These are phyloP conservation scores for Phyllotreta cruciferae DNA, from an alignment of 2,888 invertebrate species.

Conservation along the genomic window DNA sequence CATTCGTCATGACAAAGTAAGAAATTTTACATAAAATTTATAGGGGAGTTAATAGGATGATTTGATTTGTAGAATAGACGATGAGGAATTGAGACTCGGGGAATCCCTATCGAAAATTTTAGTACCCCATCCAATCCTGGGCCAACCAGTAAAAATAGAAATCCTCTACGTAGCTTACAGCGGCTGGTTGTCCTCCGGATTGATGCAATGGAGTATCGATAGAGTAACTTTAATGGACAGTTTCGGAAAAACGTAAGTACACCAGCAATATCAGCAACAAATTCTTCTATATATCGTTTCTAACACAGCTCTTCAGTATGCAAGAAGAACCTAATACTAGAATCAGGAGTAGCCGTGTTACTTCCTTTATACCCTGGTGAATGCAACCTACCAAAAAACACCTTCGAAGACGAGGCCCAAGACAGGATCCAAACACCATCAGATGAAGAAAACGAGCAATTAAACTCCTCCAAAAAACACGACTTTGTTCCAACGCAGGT, in stretches of 20 bases:
- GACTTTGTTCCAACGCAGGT: slow-evolving; percentile 58
- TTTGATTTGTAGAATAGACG: slow-evolving; percentile 81
- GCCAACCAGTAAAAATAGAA: slow-evolving; percentile 75
- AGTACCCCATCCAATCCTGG: slow-evolving; percentile 87
- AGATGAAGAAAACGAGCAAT: slow-evolving; percentile 33
- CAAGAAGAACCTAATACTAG: slow-evolving; percentile 74
- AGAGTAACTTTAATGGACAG: slow-evolving; percentile 85
- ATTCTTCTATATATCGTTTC: too few species aligned
- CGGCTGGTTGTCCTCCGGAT: slow-evolving; percentile 88
- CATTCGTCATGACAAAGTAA: slow-evolving; percentile 85
- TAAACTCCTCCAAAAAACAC: slow-evolving; percentile 36
- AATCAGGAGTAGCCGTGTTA: slow-evolving; percentile 75
- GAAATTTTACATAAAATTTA: slow-evolving; percentile 18
- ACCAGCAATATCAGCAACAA: too few species aligned
- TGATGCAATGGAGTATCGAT: slow-evolving; percentile 80
- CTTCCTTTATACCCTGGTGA: slow-evolving; percentile 80
- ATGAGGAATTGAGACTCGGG: slow-evolving; percentile 75
- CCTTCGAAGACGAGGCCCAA: slow-evolving; percentile 38
- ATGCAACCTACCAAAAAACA: slow-evolving; percentile 71
- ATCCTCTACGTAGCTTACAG: slow-evolving; percentile 87
- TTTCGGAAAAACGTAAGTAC: slow-evolving; percentile 80
- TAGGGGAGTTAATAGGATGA: slow-evolving; percentile 1
- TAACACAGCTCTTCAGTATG: slow-evolving; percentile 81
- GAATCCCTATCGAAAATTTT: slow-evolving; percentile 80
- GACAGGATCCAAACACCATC: slow-evolving; percentile 37